Evolutionary conservation across 1,140 invertebrate genomes (phyloP), one percentile per base, ranked within the genome.

Genomic region (Drepana arcuata): DNA sequence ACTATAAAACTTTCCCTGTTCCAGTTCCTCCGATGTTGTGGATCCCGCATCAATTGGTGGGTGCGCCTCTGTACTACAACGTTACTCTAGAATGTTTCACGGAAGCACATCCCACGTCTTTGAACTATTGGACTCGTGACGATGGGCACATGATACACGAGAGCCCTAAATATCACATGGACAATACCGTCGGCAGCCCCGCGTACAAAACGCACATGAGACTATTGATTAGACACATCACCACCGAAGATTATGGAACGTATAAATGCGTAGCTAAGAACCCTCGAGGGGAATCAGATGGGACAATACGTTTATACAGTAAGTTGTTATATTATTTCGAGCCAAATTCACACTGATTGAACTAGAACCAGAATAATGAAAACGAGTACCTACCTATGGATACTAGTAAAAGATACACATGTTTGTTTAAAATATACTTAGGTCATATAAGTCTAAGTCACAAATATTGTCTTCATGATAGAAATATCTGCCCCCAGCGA

Each of bases 181-280:
- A 90, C 59, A 91, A 90, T 37, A 87, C 86, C 11, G 83, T 90
- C 12, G 90, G 90, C 23, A 67, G 73, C 23, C 90, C 91, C 1
- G 84, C 89, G 7, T 95, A 95, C 61, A 95, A 94, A 62, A 93
- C 90, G 7, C 92, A 94, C 55, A 94, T 95, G 93, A 88, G 87
- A 44, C 83, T 95, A 14, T 90, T 90, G 7, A 93, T 95, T 46
- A 83, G 85, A 49, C 88, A 93, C 63, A 89, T 94, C 14, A 85
- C 89, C 56, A 88, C 89, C 35, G 87, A 82, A 56, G 93, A 96
- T 77, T 95, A 93, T 66, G 94, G 93, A 7, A 92, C 88, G 31
- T 96, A 96, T 82, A 95, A 95, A 75, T 97, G 95, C 70, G 91
- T 96, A 1, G 95, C 94, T 23, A 96, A 96, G 83, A 96, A 96